These are phyloP conservation scores for Equus przewalskii DNA, from an alignment of 2,113 vertebrate genomes.

Conservation along the genomic window DNA sequence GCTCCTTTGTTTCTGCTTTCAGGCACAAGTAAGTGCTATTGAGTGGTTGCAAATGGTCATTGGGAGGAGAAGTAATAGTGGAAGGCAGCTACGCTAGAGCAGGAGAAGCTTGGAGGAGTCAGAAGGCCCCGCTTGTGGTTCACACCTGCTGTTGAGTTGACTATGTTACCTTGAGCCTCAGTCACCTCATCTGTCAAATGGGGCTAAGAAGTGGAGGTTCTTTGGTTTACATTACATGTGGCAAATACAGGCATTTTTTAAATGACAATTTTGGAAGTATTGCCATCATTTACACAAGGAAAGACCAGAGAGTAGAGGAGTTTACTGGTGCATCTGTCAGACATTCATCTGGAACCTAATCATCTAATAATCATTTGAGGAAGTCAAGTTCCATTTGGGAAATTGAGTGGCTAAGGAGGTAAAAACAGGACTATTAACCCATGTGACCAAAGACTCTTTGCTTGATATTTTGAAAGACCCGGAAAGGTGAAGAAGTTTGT, in stretches of 20 bases:
- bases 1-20: slow-evolving; percentile 98
- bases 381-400: slow-evolving; percentile 50
- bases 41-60: neutral
- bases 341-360: neutral
- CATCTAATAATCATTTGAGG: neutral
- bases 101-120: neutral
- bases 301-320: neutral
- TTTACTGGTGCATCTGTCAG: neutral
- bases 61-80: neutral
- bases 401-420: neutral
- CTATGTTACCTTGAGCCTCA: neutral
- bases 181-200: neutral
- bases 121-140: neutral
- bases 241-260: neutral
- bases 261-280: neutral
- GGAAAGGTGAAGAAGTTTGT: neutral
- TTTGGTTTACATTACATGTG: neutral
- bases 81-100: neutral
- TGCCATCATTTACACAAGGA: neutral
- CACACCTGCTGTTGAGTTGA: neutral
- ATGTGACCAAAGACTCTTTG: neutral
- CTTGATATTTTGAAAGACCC: neutral
- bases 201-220: neutral
- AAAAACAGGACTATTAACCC: neutral
- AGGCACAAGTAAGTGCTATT: slow-evolving; percentile 96